Base-by-base conservation (phyloP, 2,797 vertebrate species). In the Eulemur albifrons region DNA sequence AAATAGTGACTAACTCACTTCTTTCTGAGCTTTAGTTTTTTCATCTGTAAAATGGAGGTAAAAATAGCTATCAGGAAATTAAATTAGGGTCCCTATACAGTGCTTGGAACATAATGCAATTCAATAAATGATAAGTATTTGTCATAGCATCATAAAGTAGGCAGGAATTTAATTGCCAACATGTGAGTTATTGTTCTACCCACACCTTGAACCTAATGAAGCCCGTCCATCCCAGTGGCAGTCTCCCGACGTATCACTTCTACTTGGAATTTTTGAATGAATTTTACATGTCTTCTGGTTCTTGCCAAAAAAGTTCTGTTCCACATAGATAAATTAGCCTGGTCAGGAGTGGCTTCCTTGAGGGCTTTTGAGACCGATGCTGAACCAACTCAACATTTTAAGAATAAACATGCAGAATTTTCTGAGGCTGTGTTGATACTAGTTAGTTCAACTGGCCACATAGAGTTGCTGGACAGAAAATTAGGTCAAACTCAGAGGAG, bases 21-120 rank as follows among this genome's bases (percentile, higher is more conserved):
- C 87, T 84, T 91, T 96, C 61, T 63, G n/a, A 75, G 38, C 50
- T 72, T 81, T 25, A 38, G n/a, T 85, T 82, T 92, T 40, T 77
- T 86, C 23, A n/a, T 54, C 73, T 90, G 32, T 43, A 59, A 92
- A 90, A 80, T 73, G n/a, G 67, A 82, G 25, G 76, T 69, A 93
- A 91, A 94, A 91, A 59, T 57, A 91, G 27, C 70, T 88, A 15
- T 65, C 54, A 25, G 48, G 91, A 91, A 35, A 86, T 48, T 87
- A 85, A 96, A 83, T 75, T 79, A 96, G 43, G 38, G 30, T 88
- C 13, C 15, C 80, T 67, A 7, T 77, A 79, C 32, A 57, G 11
- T 70, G 30, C 11, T 70, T 86, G 52, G 32, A 72, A 85, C 5
- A 20, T 54, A 85, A 75, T 18, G 38, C 35, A 77, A 67, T 59